Evolutionary conservation across 2,888 invertebrate species (phyloP).

Genomic region (Stegophylla sp.): DNA sequence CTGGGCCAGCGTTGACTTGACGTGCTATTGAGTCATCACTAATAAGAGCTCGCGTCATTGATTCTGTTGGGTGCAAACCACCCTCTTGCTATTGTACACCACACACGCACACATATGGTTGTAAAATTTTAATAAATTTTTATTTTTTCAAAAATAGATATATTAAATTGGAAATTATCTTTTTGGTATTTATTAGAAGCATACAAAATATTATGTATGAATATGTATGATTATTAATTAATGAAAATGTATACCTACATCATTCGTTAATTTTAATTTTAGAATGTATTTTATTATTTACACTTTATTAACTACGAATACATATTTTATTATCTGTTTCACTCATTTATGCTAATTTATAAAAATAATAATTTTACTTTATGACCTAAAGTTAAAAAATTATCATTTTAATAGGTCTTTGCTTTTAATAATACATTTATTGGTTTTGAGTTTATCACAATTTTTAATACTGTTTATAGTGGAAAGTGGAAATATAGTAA

Average conservation of each 20-base stretch:
- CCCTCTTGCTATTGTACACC: slow-evolving; percentile 76
- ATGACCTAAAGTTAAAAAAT: neutral
- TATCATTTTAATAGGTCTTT: neutral
- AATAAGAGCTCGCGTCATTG: slow-evolving; percentile 94
- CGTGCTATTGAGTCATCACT: slow-evolving; percentile 86
- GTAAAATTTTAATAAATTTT: slow-evolving; percentile 34
- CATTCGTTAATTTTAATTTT: neutral
- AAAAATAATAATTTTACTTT: neutral
- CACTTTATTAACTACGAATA: too few relatives aligned
- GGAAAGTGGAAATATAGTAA: slow-evolving; percentile 2
- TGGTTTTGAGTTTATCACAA: neutral
- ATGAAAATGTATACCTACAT: neutral
- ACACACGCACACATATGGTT: slow-evolving; percentile 55
- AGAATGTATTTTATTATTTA: too few relatives aligned
- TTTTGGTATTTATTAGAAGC: slow-evolving; percentile 3
- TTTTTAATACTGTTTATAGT: neutral
- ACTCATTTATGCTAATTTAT: neutral
- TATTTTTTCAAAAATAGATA: slow-evolving; percentile 2
- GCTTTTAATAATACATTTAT: neutral
- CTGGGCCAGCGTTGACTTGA: slow-evolving; percentile 77
- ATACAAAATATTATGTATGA: neutral
- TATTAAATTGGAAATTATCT: slow-evolving; percentile 33
- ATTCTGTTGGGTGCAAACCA: slow-evolving; percentile 90
- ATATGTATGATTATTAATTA: neutral
- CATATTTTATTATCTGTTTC: too few relatives aligned